Percentiles rank a stretch among this genome's conserved stretches.
Evolutionary conservation across 2,113 vertebrate genomes (phyloP).

Genomic region (Lepus europaeus): DNA sequence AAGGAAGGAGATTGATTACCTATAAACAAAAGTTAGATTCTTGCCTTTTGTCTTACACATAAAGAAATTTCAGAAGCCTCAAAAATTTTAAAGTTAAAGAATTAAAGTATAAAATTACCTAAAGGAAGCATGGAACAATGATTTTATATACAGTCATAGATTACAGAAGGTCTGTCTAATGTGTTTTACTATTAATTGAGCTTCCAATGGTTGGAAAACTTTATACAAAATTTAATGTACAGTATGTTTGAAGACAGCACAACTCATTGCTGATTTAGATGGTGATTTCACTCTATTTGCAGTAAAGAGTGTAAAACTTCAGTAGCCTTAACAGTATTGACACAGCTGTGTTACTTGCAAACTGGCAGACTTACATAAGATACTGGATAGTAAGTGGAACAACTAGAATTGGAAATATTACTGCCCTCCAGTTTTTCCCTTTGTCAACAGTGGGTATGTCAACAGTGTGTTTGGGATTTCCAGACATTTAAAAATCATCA

Average conservation of each 20-base stretch:
- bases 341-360: not conserved
- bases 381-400: not conserved
- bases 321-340: not conserved
- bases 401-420: not conserved
- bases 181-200: slow-evolving; percentile 7
- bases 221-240: not conserved
- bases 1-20: not conserved
- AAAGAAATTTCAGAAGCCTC: not conserved
- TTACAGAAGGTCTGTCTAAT: not conserved
- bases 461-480: not conserved
- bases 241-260: not conserved
- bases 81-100: not conserved
- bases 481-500: not conserved
- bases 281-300: not conserved
- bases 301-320: not conserved
- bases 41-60: not conserved
- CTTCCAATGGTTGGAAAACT: not conserved
- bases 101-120: not conserved
- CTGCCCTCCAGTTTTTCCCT: not conserved
- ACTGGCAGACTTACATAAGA: not conserved
- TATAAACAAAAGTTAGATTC: not conserved
- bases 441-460: not conserved
- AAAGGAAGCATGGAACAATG: not conserved
- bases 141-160: not conserved
- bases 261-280: not conserved